Conservation (phyloP, 1,140 invertebrate genomes). For the Leptopilina boulardi region DNA sequence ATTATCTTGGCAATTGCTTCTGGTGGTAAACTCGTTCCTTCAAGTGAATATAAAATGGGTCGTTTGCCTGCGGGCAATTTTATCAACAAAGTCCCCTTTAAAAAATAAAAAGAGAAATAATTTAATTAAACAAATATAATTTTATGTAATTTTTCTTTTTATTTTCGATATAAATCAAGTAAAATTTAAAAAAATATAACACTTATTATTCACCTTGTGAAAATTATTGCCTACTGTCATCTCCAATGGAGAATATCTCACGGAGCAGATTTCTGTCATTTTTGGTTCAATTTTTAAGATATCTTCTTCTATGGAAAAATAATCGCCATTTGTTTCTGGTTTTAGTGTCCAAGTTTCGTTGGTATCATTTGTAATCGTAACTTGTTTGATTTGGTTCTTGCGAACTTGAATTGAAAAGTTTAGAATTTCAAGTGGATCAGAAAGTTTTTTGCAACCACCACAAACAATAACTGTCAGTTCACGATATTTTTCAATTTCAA, state of each 20-base stretch:
- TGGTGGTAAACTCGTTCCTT: constrained; percentile 49
- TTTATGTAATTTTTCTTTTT: too few relatives aligned
- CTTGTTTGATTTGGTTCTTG: constrained; percentile 50
- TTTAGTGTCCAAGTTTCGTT: constrained; percentile 61
- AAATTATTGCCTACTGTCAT: constrained; percentile 51
- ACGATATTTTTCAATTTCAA: constrained; percentile 63
- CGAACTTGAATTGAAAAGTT: constrained; percentile 65
- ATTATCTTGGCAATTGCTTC: constrained; percentile 42
- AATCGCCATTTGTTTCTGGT: constrained; percentile 64
- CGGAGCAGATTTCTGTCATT: constrained; percentile 36
- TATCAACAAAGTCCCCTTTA: constrained; percentile 55
- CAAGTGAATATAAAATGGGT: constrained; percentile 52
- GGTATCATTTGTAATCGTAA: constrained; percentile 65
- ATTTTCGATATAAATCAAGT: too few relatives aligned
- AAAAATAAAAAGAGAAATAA: background rate
- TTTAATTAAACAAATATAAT: too few relatives aligned
- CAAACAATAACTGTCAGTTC: constrained; percentile 59
- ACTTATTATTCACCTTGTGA: constrained; percentile 58
- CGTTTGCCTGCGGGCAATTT: constrained; percentile 47
- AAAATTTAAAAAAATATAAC: too few relatives aligned
- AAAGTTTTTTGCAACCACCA: constrained; percentile 66
- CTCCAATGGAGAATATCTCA: constrained; percentile 61
- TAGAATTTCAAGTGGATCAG: constrained; percentile 65
- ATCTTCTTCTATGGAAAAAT: constrained; percentile 57
- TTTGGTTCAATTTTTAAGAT: constrained; percentile 53